A percentile compares a stretch with the other conserved stretches of the same genome.
phyloP scores from a whole-genome alignment of 2,797 vertebrate species.

The Erpetoichthys calabaricus region DNA sequence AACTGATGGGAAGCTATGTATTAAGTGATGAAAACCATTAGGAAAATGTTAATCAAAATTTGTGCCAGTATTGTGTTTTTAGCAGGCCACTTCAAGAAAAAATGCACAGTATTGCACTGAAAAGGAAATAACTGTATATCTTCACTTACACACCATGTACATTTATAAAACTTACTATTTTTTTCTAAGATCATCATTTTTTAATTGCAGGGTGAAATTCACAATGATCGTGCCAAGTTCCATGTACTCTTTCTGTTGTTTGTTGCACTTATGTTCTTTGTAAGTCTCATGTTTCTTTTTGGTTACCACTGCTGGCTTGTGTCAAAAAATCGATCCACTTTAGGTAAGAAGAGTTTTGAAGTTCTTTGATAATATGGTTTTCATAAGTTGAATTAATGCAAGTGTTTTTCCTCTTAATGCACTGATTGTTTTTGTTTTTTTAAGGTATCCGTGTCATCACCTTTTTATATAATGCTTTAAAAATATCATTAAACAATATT shows the following conservation, averaged over 20 bases:
- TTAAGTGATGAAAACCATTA: no score
- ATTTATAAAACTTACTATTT: background rate
- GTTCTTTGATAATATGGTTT: no score
- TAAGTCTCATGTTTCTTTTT: slow-evolving; percentile 93
- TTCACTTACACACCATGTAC: background rate
- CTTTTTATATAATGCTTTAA: no score
- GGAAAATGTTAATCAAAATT: no score
- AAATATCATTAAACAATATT: no score
- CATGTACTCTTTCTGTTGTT: slow-evolving; percentile 93
- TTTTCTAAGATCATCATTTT: background rate
- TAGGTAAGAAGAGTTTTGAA: slow-evolving; percentile 56
- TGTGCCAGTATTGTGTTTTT: no score
- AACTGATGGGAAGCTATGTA: no score
- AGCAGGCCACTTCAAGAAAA: no score
- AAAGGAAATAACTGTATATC: background rate
- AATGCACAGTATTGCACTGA: no score
- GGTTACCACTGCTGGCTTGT: slow-evolving; percentile 95
- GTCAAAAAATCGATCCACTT: slow-evolving; percentile 84
- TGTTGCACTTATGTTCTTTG: slow-evolving; percentile 90
- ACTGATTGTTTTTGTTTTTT: background rate
- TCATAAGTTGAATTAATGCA: background rate
- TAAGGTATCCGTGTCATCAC: no score
- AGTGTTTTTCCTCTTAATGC: background rate
- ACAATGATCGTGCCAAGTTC: slow-evolving; percentile 77
- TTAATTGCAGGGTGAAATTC: slow-evolving; percentile 59